Conservation (phyloP, 2,888 invertebrate species). For the Thysanoteuthis rhombus region DNA sequence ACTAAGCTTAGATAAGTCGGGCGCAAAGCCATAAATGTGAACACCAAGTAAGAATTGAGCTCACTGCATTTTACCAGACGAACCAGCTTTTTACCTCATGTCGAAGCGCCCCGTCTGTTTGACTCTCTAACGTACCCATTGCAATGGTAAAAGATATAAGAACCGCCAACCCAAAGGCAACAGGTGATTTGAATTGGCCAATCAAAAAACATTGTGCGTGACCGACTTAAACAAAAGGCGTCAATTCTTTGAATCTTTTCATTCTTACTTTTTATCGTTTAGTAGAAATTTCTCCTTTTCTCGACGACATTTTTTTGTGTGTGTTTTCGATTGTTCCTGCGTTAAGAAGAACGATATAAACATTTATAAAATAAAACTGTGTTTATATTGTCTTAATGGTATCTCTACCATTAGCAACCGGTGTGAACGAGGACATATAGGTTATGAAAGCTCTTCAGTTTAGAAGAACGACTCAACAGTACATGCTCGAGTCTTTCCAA, state of each 20-base stretch:
- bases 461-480: not conserved
- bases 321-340: not conserved
- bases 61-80: too few species aligned
- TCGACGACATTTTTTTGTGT: not conserved
- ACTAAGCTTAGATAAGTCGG: too few species aligned
- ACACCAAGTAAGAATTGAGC: too few species aligned
- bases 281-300: not conserved
- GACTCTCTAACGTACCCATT: not conserved
- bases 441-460: not conserved
- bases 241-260: not conserved
- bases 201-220: not conserved
- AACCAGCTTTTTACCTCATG: too few species aligned
- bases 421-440: not conserved
- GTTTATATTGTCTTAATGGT: not conserved
- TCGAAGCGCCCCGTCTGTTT: too few species aligned
- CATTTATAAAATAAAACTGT: not conserved
- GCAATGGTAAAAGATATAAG: not conserved
- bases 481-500: not conserved
- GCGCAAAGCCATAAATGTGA: too few species aligned
- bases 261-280: not conserved
- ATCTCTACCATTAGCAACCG: not conserved
- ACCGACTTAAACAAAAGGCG: not conserved
- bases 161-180: not conserved
- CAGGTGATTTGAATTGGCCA: not conserved
- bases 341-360: not conserved